Percentiles rank a stretch among this genome's conserved stretches.
These are phyloP conservation scores for Phaedon cochleariae DNA, from an alignment of 2,888 invertebrate genomes.

Conservation along the genomic window DNA sequence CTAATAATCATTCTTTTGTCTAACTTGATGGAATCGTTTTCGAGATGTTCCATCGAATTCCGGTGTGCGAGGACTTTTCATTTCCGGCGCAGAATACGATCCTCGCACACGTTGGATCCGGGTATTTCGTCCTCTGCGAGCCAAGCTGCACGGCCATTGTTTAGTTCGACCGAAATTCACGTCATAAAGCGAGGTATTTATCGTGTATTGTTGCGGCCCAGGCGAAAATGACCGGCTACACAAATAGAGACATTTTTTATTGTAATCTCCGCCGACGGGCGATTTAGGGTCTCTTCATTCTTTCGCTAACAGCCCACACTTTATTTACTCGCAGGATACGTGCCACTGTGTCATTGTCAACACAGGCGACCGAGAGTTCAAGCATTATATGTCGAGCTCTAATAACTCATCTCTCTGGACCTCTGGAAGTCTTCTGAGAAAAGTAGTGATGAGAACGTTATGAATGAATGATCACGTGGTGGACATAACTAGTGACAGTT, in stretches of 20 bases:
- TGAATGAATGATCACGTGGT: too few relatives aligned
- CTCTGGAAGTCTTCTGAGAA: too few relatives aligned
- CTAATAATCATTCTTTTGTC: constrained; percentile 7
- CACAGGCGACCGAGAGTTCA: constrained; percentile 27
- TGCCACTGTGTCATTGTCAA: constrained; percentile 42
- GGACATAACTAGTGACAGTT: too few relatives aligned
- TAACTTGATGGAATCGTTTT: constrained; percentile 31
- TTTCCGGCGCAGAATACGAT: constrained; percentile 51
- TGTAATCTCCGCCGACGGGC: constrained; percentile 44
- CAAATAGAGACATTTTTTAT: constrained; percentile 50
- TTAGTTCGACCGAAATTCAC: constrained; percentile 49
- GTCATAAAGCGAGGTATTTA: constrained; percentile 52
- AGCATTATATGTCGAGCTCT: background rate
- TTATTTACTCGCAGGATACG: constrained; percentile 37
- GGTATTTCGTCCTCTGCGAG: constrained; percentile 46
- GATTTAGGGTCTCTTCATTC: constrained; percentile 29
- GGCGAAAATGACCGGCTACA: constrained; percentile 48
- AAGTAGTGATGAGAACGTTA: too few relatives aligned
- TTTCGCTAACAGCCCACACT: constrained; percentile 21
- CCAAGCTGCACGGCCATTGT: constrained; percentile 42
- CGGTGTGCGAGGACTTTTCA: constrained; percentile 52
- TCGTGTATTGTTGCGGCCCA: constrained; percentile 49
- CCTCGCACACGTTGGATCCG: constrained; percentile 48
- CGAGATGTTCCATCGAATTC: constrained; percentile 45
- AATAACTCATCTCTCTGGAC: too few relatives aligned